Evolutionary conservation across 2,888 invertebrate genomes (phyloP).

Genomic region (Ramazzottius varieornatus): DNA sequence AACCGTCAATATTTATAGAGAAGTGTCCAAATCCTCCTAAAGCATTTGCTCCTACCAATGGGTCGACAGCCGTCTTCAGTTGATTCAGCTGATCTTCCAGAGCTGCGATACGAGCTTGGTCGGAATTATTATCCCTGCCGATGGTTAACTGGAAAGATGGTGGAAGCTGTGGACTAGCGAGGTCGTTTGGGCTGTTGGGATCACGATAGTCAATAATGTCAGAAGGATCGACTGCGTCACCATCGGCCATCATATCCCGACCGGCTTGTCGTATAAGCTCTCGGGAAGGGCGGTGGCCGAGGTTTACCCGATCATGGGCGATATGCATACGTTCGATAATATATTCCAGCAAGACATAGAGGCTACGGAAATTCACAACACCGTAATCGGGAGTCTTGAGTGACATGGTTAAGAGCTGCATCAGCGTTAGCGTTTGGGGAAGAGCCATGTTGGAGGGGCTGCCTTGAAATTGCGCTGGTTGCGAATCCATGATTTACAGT

Average conservation of each 20-base stretch:
- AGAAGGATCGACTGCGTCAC: neutral
- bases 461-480: too few relatives aligned
- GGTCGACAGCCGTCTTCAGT: too few relatives aligned
- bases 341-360: neutral
- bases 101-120: neutral
- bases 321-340: neutral
- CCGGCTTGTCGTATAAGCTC: neutral
- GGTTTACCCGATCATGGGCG: neutral
- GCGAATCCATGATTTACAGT: too few relatives aligned
- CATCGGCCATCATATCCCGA: neutral
- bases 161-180: neutral
- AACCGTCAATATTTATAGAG: too few relatives aligned
- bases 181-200: neutral
- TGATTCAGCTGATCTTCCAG: too few relatives aligned
- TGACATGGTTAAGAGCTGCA: neutral
- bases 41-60: too few relatives aligned
- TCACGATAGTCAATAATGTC: neutral
- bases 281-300: neutral
- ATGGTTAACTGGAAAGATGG: too few relatives aligned
- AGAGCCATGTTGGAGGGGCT: neutral
- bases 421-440: neutral
- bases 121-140: too few relatives aligned
- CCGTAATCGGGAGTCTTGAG: slow-evolving; percentile 2
- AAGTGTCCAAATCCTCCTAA: too few relatives aligned
- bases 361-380: neutral